phyloP scores from a whole-genome alignment of 2,888 invertebrate genomes.

The Coecobrya sp. region DNA sequence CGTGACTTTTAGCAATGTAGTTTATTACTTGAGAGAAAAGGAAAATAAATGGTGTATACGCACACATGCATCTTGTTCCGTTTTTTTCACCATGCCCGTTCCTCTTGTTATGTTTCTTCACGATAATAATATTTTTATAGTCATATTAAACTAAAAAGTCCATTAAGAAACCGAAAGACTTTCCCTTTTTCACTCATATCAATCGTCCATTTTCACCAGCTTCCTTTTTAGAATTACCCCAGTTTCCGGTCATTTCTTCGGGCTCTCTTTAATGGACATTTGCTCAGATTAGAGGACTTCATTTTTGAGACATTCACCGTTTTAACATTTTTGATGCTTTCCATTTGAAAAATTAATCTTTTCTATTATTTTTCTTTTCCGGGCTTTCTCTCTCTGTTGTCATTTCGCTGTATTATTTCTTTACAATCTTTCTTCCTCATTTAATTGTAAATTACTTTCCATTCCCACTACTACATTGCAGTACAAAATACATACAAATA shows the following conservation, averaged over 20 bases:
- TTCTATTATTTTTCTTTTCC: not conserved
- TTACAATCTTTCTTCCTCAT: conserved; percentile 1
- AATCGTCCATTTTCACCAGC: conserved; percentile 46
- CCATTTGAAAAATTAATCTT: conserved; percentile 23
- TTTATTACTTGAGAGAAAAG: not conserved
- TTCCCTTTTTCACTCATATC: not conserved
- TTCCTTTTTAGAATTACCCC: conserved; percentile 57
- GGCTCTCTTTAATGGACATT: not conserved
- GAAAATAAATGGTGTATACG: conserved; percentile 8
- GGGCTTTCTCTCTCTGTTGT: not conserved
- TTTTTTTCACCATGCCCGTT: not conserved
- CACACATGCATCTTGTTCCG: not conserved
- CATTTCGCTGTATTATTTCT: conserved; percentile 1
- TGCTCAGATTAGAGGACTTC: not conserved
- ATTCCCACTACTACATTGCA: not conserved
- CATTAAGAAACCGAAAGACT: not conserved
- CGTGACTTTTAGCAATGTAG: conserved; percentile 57
- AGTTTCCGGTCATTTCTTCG: conserved; percentile 65
- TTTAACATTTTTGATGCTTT: conserved; percentile 24
- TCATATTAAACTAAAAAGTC: conserved; percentile 48
- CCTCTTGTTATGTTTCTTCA: not conserved
- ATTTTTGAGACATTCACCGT: conserved; percentile 12
- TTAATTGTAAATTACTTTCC: conserved; percentile 32
- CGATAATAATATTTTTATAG: conserved; percentile 5
- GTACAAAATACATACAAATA: conserved; percentile 18